These are phyloP conservation scores for Drosophila parthenogenetica DNA, from an alignment of 2,888 invertebrate genomes.

Conservation along the genomic window DNA sequence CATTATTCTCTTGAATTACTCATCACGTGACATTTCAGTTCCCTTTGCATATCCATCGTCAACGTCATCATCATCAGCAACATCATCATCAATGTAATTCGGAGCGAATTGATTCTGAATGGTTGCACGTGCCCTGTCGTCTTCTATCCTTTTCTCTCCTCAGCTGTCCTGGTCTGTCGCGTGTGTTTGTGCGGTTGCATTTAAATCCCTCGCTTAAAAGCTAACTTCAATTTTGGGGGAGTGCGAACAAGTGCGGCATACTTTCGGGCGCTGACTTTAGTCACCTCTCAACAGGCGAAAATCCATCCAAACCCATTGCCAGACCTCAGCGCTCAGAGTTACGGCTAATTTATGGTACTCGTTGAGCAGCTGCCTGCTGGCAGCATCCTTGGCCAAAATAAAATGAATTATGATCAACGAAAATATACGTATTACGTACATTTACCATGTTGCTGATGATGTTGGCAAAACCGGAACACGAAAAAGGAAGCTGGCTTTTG, in stretches of 20 bases:
- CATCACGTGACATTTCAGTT: constrained; percentile 25
- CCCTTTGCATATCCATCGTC: constrained; percentile 25
- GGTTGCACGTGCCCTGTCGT: constrained; percentile 70
- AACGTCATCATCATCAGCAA: not conserved
- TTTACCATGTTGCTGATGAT: constrained; percentile 28
- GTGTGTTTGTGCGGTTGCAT: constrained; percentile 50
- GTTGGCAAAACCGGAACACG: constrained; percentile 62
- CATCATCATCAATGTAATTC: constrained; percentile 44
- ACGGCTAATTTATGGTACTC: constrained; percentile 51
- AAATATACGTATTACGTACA: constrained; percentile 56
- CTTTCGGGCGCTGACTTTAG: constrained; percentile 36
- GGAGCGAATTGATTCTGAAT: constrained; percentile 81
- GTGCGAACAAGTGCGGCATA: constrained; percentile 51
- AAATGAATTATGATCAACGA: constrained; percentile 67
- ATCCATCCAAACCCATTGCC: too few species aligned
- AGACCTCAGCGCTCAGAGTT: too few species aligned
- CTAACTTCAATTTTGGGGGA: not conserved
- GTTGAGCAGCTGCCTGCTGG: constrained; percentile 49
- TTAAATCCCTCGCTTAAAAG: constrained; percentile 22
- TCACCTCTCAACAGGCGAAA: constrained; percentile 24
- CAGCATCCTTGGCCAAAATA: constrained; percentile 39
- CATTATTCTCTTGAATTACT: constrained; percentile 62
- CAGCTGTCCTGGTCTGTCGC: constrained; percentile 4
- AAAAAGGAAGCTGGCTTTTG: constrained; percentile 71
- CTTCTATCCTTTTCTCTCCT: too few species aligned